Percentiles rank a stretch among this genome's conserved stretches.
Conservation (phyloP, 1,140 invertebrate genomes). For the Chionoecetes opilio region DNA sequence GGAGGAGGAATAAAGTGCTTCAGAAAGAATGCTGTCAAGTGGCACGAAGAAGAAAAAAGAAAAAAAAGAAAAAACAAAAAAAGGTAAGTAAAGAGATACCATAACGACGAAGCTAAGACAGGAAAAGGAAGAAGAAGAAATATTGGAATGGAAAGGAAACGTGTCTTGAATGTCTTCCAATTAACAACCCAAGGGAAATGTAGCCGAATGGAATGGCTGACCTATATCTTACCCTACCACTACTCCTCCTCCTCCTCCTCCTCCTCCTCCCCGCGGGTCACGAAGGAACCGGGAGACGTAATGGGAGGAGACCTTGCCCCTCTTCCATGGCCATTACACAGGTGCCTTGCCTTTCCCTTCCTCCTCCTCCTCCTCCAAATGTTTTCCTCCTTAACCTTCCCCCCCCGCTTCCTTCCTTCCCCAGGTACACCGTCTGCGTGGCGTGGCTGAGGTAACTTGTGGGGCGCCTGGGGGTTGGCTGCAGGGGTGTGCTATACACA, state of each 20-base stretch:
- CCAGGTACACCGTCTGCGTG: too few relatives aligned
- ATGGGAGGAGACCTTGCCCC: conserved; percentile 33
- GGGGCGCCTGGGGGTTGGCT: too few relatives aligned
- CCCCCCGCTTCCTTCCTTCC: neutral
- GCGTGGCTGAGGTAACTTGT: too few relatives aligned
- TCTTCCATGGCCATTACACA: neutral
- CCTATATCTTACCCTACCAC: neutral
- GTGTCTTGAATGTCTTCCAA: neutral
- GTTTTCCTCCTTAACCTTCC: neutral
- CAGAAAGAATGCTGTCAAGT: neutral
- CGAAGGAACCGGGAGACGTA: neutral
- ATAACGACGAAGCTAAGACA: too few relatives aligned
- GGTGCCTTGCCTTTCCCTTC: conserved; percentile 13
- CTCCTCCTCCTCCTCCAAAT: conserved; percentile 36
- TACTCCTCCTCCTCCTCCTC: neutral
- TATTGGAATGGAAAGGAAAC: neutral
- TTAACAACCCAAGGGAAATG: conserved; percentile 5
- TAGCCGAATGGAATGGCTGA: neutral
- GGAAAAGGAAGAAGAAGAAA: neutral
- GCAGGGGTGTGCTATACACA: too few relatives aligned
- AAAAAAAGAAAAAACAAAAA: neutral
- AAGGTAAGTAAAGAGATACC: too few relatives aligned
- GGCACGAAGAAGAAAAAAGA: neutral
- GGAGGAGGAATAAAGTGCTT: neutral
- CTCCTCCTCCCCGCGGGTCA: neutral